These are phyloP conservation scores for Hippasteria phrygiana DNA, from an alignment of 53 echinoderm and acorn worm species.

Conservation along the genomic window DNA sequence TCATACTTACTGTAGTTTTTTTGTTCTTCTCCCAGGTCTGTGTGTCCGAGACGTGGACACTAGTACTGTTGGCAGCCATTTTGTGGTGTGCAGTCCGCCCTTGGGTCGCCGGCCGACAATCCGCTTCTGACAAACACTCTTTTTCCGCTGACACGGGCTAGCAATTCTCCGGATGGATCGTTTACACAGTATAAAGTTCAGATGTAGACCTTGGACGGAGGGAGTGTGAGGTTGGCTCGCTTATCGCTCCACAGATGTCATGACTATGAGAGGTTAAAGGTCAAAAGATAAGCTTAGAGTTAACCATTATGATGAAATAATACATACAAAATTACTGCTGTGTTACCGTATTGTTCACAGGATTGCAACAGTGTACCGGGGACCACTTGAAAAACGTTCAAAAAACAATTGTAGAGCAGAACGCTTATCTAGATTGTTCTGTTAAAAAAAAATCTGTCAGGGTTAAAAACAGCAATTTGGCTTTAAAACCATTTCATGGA, in stretches of 20 bases:
- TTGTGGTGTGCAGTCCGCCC: not conserved
- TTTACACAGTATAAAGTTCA: not conserved
- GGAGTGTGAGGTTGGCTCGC: conserved; percentile 16
- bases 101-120: not conserved
- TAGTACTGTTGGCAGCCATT: conserved; percentile 76
- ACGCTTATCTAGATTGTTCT: conserved; percentile 1
- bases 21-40: conserved; percentile 99
- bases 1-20: conserved; percentile 94
- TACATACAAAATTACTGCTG: not conserved
- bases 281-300: conserved; percentile 20
- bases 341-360: not conserved
- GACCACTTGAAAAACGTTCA: not conserved
- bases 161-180: not conserved
- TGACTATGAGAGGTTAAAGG: conserved; percentile 52
- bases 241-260: conserved; percentile 49
- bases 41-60: conserved; percentile 96
- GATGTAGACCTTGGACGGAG: conserved; percentile 40
- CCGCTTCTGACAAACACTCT: not conserved
- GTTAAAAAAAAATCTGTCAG: conserved; percentile 16
- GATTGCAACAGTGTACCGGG: not conserved
- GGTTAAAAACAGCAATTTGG: not conserved
- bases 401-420: not conserved
- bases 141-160: not conserved
- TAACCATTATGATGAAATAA: not conserved
- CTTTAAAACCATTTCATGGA: too few species aligned